Conservation (phyloP, 2,888 invertebrate species). For the Bugula neritina region DNA sequence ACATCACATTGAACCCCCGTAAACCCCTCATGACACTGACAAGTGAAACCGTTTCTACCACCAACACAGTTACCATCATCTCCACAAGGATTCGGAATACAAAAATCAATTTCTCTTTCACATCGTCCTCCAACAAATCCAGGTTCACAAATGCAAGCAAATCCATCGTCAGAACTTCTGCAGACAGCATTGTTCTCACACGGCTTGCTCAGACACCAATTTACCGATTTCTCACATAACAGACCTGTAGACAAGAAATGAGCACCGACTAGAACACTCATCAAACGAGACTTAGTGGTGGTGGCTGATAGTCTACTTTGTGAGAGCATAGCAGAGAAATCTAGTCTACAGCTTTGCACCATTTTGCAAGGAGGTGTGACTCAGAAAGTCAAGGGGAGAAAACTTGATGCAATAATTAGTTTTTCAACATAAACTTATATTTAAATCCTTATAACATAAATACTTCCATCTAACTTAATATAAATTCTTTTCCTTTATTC, state of each 20-base stretch:
- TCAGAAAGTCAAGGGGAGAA: no score
- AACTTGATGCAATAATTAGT: no score
- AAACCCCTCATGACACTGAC: neutral
- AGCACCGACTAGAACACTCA: neutral
- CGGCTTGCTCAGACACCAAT: constrained; percentile 43
- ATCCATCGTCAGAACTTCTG: constrained; percentile 61
- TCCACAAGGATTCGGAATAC: constrained; percentile 11
- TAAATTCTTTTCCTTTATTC: no score
- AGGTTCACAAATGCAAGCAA: constrained; percentile 71
- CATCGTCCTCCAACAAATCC: constrained; percentile 62
- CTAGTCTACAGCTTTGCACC: no score
- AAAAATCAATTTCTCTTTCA: neutral
- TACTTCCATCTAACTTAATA: no score
- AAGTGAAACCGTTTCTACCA: neutral
- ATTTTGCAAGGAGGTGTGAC: no score
- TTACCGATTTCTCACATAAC: constrained; percentile 39
- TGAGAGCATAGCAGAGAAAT: no score
- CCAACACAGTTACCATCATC: neutral
- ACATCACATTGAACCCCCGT: constrained; percentile 1
- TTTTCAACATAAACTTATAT: no score
- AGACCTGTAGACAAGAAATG: neutral
- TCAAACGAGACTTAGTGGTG: neutral
- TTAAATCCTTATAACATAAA: no score
- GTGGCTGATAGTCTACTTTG: neutral
- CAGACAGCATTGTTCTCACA: constrained; percentile 59